These are phyloP conservation scores for Sinella curviseta DNA, from an alignment of 1,140 invertebrate genomes.

Conservation along the genomic window DNA sequence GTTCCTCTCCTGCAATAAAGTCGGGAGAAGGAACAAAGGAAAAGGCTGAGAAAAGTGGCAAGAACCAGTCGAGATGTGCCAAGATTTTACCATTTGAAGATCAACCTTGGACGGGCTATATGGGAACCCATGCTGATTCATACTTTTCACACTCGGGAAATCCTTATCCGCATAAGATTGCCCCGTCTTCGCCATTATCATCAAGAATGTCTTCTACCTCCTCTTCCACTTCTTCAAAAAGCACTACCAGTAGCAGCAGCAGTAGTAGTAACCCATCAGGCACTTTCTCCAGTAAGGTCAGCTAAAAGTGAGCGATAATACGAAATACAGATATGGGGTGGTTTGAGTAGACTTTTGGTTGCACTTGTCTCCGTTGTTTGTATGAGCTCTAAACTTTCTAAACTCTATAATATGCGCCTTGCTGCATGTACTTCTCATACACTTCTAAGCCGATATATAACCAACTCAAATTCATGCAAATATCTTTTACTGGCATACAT, in stretches of 20 bases:
- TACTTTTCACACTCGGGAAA: conserved; percentile 35
- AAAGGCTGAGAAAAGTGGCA: conserved; percentile 14
- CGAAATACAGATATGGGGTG: neutral
- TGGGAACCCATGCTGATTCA: conserved; percentile 48
- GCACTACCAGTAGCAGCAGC: neutral
- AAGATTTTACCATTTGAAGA: conserved; percentile 46
- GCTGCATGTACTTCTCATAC: no score
- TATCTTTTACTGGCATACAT: neutral
- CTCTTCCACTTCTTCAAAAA: neutral
- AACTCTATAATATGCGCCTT: neutral
- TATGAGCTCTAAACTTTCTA: neutral
- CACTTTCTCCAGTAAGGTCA: neutral
- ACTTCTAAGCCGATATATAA: neutral
- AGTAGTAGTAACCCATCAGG: neutral
- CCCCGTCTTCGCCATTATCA: neutral
- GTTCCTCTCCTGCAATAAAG: neutral
- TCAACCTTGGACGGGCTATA: conserved; percentile 48
- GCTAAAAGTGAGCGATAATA: neutral
- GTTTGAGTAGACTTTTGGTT: neutral
- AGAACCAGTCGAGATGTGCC: conserved; percentile 36
- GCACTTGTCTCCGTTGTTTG: neutral
- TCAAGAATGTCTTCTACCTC: neutral
- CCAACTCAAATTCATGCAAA: neutral
- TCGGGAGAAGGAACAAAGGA: neutral
- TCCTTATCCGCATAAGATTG: conserved; percentile 15